Base-by-base conservation (phyloP, 2,888 invertebrate species). In the Baccha elongata region DNA sequence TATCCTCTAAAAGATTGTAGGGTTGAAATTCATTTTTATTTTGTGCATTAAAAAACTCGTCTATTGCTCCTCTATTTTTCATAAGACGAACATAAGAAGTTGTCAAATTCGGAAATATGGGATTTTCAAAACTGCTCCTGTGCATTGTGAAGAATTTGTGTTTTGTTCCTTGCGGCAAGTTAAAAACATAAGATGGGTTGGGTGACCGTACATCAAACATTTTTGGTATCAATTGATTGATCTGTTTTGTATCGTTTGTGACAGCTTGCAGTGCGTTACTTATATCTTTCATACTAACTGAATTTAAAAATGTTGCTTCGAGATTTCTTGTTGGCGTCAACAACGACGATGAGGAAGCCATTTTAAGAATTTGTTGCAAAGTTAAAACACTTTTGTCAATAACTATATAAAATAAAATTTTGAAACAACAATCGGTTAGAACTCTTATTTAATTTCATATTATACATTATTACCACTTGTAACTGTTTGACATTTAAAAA, bases 21-120 rank as follows among this genome's bases (percentile, higher is more conserved):
- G 0, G 19, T 11, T 48, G 19, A 1, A 17, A 19, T n/a, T 37
- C 19, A 13, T 23, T n/a, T 11, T 53, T 37, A 15, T 29, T 53
- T 23, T 13, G 11, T 8, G 0, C 10, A 11, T 26, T 62, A 7
- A 40, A 6, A 15, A 35, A 8, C 32, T 64, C 40, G 11, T 10
- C 5, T 10, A 52, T 5, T 3, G 69, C 48, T 0, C 35, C 60
- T 2, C 67, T 67, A 21, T 60, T 67, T 44, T 74, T 55, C 69
- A 85, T 84, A 15, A 85, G 29, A 35, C 78, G 68, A 64, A 87
- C 85, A 69, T 87, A 86, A 0, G 78, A 52, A 35, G 67, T 32
- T 3, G 87, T 87, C 8, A 90, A 79, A 80, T 90, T 90, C 10
- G 91, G 91, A 85, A 90, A 91, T 32, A 86, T 87, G 3, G 90